Evolutionary conservation across 2,797 vertebrate genomes (phyloP).

Genomic region (Pampus argenteus): DNA sequence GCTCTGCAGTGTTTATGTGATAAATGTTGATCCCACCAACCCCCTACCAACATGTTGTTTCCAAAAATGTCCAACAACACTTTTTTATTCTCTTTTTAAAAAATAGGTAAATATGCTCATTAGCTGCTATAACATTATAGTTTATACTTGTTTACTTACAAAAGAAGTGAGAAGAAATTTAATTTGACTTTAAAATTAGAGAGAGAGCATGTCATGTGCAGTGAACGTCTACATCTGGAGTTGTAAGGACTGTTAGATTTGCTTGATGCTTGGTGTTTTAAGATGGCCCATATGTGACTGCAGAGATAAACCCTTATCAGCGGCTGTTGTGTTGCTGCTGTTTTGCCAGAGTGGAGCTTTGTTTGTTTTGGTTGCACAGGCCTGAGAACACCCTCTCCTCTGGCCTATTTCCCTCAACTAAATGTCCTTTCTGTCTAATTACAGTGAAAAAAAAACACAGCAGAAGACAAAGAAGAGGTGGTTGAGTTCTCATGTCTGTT

Average conservation of each 20-base stretch:
- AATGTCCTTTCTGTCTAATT: slow-evolving; percentile 62
- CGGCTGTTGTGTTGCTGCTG: slow-evolving; percentile 53
- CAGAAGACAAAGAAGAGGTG: slow-evolving; percentile 43
- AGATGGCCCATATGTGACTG: slow-evolving; percentile 58
- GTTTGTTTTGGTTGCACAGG: slow-evolving; percentile 76
- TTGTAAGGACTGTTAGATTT: slow-evolving; percentile 17
- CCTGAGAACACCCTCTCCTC: slow-evolving; percentile 71
- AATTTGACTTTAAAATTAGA: slow-evolving; percentile 7
- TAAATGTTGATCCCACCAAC: too few species aligned
- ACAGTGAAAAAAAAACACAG: slow-evolving; percentile 24
- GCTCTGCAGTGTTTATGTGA: too few species aligned
- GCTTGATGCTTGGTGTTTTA: slow-evolving; percentile 38
- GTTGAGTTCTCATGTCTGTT: slow-evolving; percentile 46
- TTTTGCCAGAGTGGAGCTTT: slow-evolving; percentile 52
- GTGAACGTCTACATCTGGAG: not conserved
- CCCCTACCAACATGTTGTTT: not conserved
- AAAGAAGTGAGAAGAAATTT: not conserved
- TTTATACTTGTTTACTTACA: not conserved
- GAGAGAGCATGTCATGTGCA: not conserved
- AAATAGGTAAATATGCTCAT: not conserved
- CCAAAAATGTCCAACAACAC: not conserved
- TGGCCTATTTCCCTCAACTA: slow-evolving; percentile 34
- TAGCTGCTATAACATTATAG: not conserved
- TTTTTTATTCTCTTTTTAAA: not conserved
- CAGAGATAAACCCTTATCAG: slow-evolving; percentile 73